phyloP scores from a whole-genome alignment of 2,888 invertebrate species.

The Hirtodrosophila duncani region DNA sequence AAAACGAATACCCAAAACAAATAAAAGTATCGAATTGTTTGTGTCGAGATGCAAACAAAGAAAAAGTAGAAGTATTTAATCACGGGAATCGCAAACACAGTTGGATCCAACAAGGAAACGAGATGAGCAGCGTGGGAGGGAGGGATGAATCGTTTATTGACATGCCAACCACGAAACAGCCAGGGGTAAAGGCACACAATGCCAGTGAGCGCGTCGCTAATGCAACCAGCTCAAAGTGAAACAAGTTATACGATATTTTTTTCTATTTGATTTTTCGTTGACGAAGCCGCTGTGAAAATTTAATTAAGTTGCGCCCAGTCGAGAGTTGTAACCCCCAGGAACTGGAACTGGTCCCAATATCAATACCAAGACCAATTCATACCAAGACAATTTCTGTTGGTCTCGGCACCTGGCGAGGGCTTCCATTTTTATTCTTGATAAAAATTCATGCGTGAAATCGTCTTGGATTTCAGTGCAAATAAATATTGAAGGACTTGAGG shows the following conservation, averaged over 20 bases:
- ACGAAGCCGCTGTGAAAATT: conserved; percentile 74
- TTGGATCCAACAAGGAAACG: too few relatives aligned
- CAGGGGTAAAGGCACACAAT: background rate
- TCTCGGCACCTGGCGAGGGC: conserved; percentile 29
- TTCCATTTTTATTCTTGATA: conserved; percentile 11
- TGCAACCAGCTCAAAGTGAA: conserved; percentile 55
- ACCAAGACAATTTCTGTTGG: conserved; percentile 17
- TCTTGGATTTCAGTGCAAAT: conserved; percentile 67
- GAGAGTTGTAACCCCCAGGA: conserved; percentile 25
- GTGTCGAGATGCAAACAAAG: conserved; percentile 13
- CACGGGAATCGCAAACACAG: conserved; percentile 62
- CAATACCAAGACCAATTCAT: conserved; percentile 15
- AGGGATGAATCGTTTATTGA: conserved; percentile 37
- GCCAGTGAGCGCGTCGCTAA: background rate
- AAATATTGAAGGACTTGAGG: conserved; percentile 30
- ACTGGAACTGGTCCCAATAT: background rate
- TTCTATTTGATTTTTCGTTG: conserved; percentile 47
- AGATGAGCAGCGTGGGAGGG: background rate
- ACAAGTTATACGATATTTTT: conserved; percentile 75
- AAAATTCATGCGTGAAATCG: conserved; percentile 55
- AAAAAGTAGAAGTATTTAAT: conserved; percentile 44
- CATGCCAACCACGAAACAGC: conserved; percentile 44
- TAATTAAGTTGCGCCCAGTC: conserved; percentile 67
- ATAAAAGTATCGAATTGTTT: conserved; percentile 67
- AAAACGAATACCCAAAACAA: too few relatives aligned